Conservation (phyloP, 2,113 vertebrate species). For the Diphyllodes magnificus region DNA sequence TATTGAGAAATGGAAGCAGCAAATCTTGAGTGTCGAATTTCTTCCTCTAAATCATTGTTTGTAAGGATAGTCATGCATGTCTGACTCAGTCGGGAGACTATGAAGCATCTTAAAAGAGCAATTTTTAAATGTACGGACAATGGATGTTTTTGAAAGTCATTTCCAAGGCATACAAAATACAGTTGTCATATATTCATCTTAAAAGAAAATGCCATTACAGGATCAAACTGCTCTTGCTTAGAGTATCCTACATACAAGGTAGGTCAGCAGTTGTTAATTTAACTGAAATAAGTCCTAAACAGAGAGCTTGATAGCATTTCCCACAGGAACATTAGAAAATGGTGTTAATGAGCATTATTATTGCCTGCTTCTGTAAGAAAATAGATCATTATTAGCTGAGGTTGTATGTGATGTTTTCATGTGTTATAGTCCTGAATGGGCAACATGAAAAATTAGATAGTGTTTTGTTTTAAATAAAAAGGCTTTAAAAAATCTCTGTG, state of each 20-base stretch:
- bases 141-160: background rate
- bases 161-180: background rate
- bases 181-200: background rate
- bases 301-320: conserved; percentile 66
- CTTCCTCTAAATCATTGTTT: conserved; percentile 68
- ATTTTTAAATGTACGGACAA: background rate
- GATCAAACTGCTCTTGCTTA: background rate
- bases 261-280: conserved; percentile 59
- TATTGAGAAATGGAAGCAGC: conserved; percentile 62
- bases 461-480: conserved; percentile 8
- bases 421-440: background rate
- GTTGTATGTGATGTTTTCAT: conserved; percentile 31
- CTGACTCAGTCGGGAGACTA: conserved; percentile 12
- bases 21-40: conserved; percentile 41
- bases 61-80: conserved; percentile 50
- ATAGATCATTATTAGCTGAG: conserved; percentile 70
- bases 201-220: background rate
- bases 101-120: background rate
- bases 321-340: conserved; percentile 57
- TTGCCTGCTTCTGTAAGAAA: conserved; percentile 57
- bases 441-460: conserved; percentile 26
- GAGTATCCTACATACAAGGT: conserved; percentile 16
- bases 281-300: conserved; percentile 67
- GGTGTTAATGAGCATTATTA: conserved; percentile 65
- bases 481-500: background rate